Base-by-base conservation (phyloP, 2,113 vertebrate genomes). In the Scophthalmus maximus region DNA sequence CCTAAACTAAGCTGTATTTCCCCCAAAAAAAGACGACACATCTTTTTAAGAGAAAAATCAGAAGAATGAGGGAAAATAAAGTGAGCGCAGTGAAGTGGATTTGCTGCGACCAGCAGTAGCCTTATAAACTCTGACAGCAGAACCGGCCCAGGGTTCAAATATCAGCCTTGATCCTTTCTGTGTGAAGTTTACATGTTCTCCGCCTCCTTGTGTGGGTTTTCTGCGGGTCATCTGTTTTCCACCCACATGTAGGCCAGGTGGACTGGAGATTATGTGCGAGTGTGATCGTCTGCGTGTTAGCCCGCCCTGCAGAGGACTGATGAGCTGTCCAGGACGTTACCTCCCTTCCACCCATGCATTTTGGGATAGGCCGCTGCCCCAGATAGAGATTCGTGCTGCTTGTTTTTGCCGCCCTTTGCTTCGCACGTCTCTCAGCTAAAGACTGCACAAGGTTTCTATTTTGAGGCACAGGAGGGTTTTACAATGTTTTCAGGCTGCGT, bases 241-340 rank as follows among this genome's bases (percentile, higher is more conserved):
- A 36, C 76, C 82, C 84, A 87, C 81, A 79, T 91, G 78, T 74
- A 72, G 53, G 1, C 84, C 86, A 88, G 82, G 79, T 87, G 82
- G 76, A 84, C 47, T 42, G 26, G 58, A 77, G 71, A 84, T 83
- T 68, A 81, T 78, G 56, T 86, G 71, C 22, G 63, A 55, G 32
- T 36, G 17, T 22, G 44, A 68, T 7, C 55, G 66, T 62, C 4
- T 69, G 20, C 57, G 57, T 83, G 73, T 20, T 27, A 11, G 32
- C 25, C 44, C 22, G 6, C 65, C 56, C 64, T 65, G 64, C 51
- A 17, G 47, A 76, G 47, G 69, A 78, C 79, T 87, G 70, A 84
- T 79, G 75, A 80, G 75, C 73, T 83, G 80, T 82, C 62, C 71
- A 78, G 71, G 60, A 76, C 44, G 8, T 29, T 58, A 18, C 27